Evolutionary conservation across 2,113 vertebrate genomes (phyloP), one percentile per base, ranked within the genome.

Genomic region (Ranitomeya imitator): DNA sequence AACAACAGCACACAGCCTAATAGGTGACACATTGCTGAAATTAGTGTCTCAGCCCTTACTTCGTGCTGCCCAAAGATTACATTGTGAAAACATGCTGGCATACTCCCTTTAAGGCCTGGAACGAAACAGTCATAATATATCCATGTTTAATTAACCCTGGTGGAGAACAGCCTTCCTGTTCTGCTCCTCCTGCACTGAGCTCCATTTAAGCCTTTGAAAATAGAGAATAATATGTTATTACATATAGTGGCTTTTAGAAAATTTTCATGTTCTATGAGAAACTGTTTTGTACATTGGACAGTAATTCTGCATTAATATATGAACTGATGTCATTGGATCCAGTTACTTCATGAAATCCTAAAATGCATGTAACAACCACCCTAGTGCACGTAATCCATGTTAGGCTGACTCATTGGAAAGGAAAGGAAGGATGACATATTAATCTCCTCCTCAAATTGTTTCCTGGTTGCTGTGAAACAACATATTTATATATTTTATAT

Each of bases 281-380:
- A 54, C 7, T 18, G 21, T 63, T 23, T 16, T 84, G 12, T 61
- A 21, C 51, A 52, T 14, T 3, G 45, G 19, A 8, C 37, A 54
- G 45, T 83, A 7, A 67, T 52, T 83, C n/a, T 59, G 55, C 37
- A 80, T 23, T 59, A 80, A 52, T 18, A 52, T 51, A 52, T 67
- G 45, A 6, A 51, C 37, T 84, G 45, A 84, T 71, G 65, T 84
- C 51, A 84, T n/a, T 69, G 52, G 45, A 54, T 84, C 51, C 15
- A 21, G 15, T 83, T 83, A 8, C 61, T 54, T 52, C 67, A 65
- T 65, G 45, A 51, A 69, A 54, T 69, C 63, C 51, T 84, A 26
- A 55, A 84, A 84, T 26, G 21, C 13, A 11, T 55, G 63, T 71
- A 69, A 71, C 65, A 54, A 14, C 82, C 82, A 69, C 63, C 82